Evolutionary conservation across 2,797 vertebrate genomes (phyloP), one percentile per base, ranked within the genome.

Genomic region (Tragelaphus eurycerus): DNA sequence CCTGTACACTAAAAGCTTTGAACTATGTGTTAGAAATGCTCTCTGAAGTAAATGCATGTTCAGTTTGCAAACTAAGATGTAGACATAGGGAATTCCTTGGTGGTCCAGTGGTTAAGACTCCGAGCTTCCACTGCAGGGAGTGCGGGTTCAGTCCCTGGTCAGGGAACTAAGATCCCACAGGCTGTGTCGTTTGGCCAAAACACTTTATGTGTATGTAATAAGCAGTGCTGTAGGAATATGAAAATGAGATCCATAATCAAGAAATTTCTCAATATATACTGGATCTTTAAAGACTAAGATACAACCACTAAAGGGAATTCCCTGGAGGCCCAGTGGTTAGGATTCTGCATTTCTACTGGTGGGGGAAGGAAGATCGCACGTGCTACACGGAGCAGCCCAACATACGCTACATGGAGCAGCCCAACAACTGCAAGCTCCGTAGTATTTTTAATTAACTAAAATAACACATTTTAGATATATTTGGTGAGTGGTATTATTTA

Each of bases 251-350:
- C 10, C 48, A 27, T 23, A 87, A 94, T 3, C 5, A 16, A 95
- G 50, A 94, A 34, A 89, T 27, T 67, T 71, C 82, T 57, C 38
- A 29, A 10, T 83, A 48, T 55, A 31, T 25, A 46, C 38, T 71
- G 89, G 57, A 21, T 93, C 71, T 85, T 86, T 82, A 95, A 82
- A 93, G 62, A 92, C 54, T 52, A 76, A 88, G 55, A 92, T 48
- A 76, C 6, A 60, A 23, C 12, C 62, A 74, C 76, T 52, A 11
- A 79, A 10, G 29, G 29, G 9, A 13, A 52, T n/a, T 79, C 78
- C 78, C 29, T n/a, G 78, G 38, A 2, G 5, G 78, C 21, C 48
- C 48, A 79, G 46, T 4, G 78, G 29, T 31, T 79, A 79, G 29
- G 78, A 10, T 31, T n/a, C 78, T 52, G 48, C 48, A 3, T 16